Percentiles rank a stretch among this genome's conserved stretches.
Evolutionary conservation across 2,797 vertebrate genomes (phyloP).

Genomic region (Smutsia gigantea): DNA sequence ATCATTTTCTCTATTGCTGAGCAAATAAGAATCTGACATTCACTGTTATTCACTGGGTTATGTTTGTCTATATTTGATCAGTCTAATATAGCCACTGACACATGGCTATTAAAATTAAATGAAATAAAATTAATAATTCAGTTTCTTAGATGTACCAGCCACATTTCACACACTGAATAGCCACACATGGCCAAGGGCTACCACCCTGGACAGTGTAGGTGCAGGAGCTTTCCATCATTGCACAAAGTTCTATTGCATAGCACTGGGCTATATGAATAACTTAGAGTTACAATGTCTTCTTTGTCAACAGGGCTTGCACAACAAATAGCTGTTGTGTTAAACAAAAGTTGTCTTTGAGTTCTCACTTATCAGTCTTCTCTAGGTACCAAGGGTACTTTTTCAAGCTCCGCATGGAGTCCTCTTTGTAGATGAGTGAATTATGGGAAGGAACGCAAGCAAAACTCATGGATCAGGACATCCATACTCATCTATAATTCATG

Average conservation of each 20-base stretch:
- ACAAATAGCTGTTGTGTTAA: neutral
- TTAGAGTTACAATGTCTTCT: neutral
- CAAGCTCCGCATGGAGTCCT: neutral
- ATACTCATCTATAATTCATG: conserved; percentile 16
- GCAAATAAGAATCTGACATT: neutral
- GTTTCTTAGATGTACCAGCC: neutral
- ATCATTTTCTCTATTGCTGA: neutral
- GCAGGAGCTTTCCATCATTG: neutral
- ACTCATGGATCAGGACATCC: neutral
- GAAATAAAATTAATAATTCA: neutral
- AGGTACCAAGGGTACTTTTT: neutral
- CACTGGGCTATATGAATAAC: neutral
- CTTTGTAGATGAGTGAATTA: neutral
- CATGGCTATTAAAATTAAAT: neutral
- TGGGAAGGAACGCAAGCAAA: conserved; percentile 2
- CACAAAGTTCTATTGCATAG: neutral
- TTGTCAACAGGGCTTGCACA: neutral
- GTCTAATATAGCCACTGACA: neutral
- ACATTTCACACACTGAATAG: neutral
- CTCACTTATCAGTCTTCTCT: neutral
- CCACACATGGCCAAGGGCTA: neutral
- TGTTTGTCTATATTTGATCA: neutral
- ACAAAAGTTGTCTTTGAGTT: neutral
- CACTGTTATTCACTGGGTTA: neutral
- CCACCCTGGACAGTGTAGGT: neutral